Conservation (phyloP, 2,888 invertebrate genomes). For the Ophonus ardosiacus region DNA sequence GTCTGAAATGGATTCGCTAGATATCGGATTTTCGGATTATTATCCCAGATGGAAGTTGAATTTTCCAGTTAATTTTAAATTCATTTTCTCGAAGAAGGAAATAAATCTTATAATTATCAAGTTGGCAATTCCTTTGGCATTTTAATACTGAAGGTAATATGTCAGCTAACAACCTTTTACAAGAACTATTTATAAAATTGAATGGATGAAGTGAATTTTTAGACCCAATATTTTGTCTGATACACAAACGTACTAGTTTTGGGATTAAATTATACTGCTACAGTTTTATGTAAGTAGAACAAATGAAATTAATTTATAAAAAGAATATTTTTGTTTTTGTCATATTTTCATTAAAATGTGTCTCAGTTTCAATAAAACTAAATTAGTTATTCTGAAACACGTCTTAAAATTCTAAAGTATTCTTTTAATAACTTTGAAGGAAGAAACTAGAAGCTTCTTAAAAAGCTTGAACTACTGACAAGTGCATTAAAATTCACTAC, state of each 20-base stretch:
- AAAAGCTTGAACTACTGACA: conserved; percentile 11
- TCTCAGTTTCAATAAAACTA: background rate
- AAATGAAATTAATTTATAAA: too few relatives aligned
- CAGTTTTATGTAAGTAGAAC: too few relatives aligned
- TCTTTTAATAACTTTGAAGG: conserved; percentile 9
- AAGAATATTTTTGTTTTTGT: background rate
- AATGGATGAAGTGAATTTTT: background rate
- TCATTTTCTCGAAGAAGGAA: background rate
- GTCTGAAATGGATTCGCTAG: too few relatives aligned
- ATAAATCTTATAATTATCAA: background rate
- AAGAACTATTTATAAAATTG: background rate
- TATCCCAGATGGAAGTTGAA: too few relatives aligned
- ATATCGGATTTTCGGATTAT: too few relatives aligned
- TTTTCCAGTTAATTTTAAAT: background rate
- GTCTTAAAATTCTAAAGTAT: background rate
- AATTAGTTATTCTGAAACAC: background rate
- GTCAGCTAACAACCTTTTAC: background rate
- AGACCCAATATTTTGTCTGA: background rate
- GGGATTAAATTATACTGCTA: too few relatives aligned
- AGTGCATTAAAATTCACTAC: conserved; percentile 18
- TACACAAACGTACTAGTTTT: too few relatives aligned
- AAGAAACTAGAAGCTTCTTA: background rate
- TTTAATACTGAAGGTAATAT: background rate
- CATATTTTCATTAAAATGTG: background rate
- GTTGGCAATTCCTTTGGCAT: background rate